Conservation (phyloP, 2,113 vertebrate species). For the Cyprinodon tularosa region DNA sequence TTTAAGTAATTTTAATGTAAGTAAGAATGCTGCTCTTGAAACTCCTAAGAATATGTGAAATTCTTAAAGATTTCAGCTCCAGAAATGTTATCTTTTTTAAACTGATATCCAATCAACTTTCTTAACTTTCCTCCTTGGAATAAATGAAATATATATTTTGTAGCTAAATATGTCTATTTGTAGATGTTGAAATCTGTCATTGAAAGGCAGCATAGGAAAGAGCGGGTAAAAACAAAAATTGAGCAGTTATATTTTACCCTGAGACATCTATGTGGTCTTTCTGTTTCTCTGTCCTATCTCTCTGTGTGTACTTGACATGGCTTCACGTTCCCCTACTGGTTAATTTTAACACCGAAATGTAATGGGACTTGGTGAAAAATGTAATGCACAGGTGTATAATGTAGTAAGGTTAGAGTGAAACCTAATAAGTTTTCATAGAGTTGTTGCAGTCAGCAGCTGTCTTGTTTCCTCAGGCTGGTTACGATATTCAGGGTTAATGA, state of each 20-base stretch:
- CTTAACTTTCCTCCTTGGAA: background rate
- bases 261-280: conserved; percentile 63
- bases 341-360: conserved; percentile 37
- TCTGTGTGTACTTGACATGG: conserved; percentile 30
- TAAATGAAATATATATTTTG: background rate
- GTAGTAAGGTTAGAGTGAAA: background rate
- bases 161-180: background rate
- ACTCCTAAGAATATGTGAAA: background rate
- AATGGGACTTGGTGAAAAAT: conserved; percentile 50
- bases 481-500: conserved; percentile 45
- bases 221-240: conserved; percentile 34
- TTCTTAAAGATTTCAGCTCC: background rate
- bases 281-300: conserved; percentile 14
- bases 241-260: conserved; percentile 64
- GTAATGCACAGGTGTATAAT: conserved; percentile 12
- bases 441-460: conserved; percentile 74
- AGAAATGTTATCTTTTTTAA: background rate
- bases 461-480: conserved; percentile 58
- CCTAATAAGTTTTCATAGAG: conserved; percentile 40
- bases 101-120: conserved; percentile 26
- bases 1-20: background rate
- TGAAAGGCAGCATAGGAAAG: conserved; percentile 15
- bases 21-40: background rate
- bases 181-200: background rate
- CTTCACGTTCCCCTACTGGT: conserved; percentile 45